Base-by-base conservation (phyloP, 2,797 vertebrate species). In the Aquila chrysaetos region DNA sequence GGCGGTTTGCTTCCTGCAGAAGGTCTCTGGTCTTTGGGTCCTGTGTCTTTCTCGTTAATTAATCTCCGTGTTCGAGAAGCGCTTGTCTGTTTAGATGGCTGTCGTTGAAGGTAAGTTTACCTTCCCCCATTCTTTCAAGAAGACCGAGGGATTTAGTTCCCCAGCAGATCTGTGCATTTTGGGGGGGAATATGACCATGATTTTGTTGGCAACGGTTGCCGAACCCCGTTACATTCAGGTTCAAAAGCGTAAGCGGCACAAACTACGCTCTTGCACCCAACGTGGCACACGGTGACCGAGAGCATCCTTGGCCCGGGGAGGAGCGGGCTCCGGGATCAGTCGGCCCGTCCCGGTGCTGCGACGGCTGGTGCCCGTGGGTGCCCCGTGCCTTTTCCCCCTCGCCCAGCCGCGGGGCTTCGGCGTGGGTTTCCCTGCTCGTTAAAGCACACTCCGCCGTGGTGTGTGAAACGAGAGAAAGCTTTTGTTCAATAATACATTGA, bases 401-500 rank as follows among this genome's bases (percentile, higher is more conserved):
- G 41, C 59, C 23, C 82, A 92, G 63, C 77, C 18, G 49, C 10
- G 53, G 24, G 76, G 44, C 56, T 84, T 83, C 28, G 20, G n/a
- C 7, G 9, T 12, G 60, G 53, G 48, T 39, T 91, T 89, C 64
- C 8, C 92, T 74, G 68, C 60, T 96, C 83, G 4, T n/a, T 18
- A 16, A 57, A 81, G 60, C 46, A 51, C 35, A 5, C 51, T 54
- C 68, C 22, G 25, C 35, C 60, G 46, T 53, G 28, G 74, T 90
- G 64, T 5, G 15, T 81, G 86, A 84, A 85, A 89, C 1, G 49
- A 94, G 84, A 85, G 74, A 53, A 63, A 90, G 85, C 37, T 93
- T 91, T 92, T 95, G 76, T 89, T 95, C 91, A 68, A 30, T 88
- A 92, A 70, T 30, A 25, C 33, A 8, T 51, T 91, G 92, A 12